phyloP scores from a whole-genome alignment of 2,113 vertebrate genomes.

The Takifugu bimaculatus region DNA sequence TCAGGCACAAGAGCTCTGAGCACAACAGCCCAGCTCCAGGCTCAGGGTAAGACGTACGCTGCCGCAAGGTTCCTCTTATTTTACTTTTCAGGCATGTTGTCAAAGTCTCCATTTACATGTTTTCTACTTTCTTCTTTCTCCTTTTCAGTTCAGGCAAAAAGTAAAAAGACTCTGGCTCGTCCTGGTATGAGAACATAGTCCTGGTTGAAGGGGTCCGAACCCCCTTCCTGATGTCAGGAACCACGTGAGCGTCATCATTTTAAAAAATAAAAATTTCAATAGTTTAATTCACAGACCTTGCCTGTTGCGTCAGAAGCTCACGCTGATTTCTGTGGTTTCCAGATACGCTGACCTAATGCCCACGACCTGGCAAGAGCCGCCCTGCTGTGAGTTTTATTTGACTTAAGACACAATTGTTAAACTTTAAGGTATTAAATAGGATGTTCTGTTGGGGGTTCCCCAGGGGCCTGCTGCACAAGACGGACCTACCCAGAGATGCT shows the following conservation, averaged over 20 bases:
- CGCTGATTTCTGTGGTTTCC: slow-evolving; percentile 21
- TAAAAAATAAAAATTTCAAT: background rate
- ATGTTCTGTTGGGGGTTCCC: background rate
- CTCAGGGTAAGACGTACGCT: slow-evolving; percentile 73
- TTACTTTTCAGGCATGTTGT: background rate
- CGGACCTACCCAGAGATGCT: slow-evolving; percentile 79
- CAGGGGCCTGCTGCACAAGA: slow-evolving; percentile 85
- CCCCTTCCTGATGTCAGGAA: slow-evolving; percentile 89
- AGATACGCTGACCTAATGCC: slow-evolving; percentile 95
- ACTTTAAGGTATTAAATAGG: background rate
- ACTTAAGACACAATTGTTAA: background rate
- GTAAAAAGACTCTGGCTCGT: slow-evolving; percentile 85
- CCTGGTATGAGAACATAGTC: slow-evolving; percentile 86
- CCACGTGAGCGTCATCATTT: slow-evolving; percentile 79
- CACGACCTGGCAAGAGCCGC: slow-evolving; percentile 92
- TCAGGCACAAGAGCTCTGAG: slow-evolving; percentile 77
- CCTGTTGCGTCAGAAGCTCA: background rate
- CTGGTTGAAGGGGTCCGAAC: slow-evolving; percentile 93
- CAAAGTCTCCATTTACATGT: background rate
- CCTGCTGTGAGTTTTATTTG: slow-evolving; percentile 81
- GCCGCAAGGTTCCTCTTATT: background rate
- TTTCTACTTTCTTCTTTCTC: background rate
- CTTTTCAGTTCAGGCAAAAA: slow-evolving; percentile 78
- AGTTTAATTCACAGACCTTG: background rate
- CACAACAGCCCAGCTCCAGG: slow-evolving; percentile 75